These are phyloP conservation scores for Bombus pascuorum DNA, from an alignment of 1,140 invertebrate species.

Conservation along the genomic window DNA sequence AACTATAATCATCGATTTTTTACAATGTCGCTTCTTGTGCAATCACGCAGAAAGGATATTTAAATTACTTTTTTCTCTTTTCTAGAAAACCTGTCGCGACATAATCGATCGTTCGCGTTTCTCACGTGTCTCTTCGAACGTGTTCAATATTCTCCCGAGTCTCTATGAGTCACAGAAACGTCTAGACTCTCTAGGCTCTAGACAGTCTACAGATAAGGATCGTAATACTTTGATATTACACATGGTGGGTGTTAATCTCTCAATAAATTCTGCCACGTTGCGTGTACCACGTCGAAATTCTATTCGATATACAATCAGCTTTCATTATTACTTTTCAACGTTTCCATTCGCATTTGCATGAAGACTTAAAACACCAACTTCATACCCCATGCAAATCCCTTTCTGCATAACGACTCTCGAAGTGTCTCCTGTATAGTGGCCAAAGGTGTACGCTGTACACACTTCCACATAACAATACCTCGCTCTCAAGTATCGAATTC, in stretches of 20 bases:
- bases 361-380: background rate
- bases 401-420: background rate
- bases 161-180: conserved; percentile 38
- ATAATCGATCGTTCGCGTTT: background rate
- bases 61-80: background rate
- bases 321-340: conserved; percentile 26
- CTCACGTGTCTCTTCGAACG: background rate
- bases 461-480: background rate
- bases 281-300: conserved; percentile 5
- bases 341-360: conserved; percentile 29
- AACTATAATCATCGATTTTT: background rate
- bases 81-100: background rate
- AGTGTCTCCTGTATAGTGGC: background rate
- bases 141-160: background rate
- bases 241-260: conserved; percentile 24
- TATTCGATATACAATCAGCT: conserved; percentile 12
- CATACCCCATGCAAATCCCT: background rate
- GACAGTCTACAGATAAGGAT: conserved; percentile 43
- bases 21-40: background rate
- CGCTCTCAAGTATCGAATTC: background rate
- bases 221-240: conserved; percentile 43
- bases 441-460: background rate
- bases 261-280: conserved; percentile 31
- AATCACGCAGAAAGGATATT: background rate
- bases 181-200: conserved; percentile 45